Percentiles rank a stretch among this genome's conserved stretches.
These are phyloP conservation scores for Tringa solitaria DNA, from an alignment of 2,113 vertebrate species.

Conservation along the genomic window DNA sequence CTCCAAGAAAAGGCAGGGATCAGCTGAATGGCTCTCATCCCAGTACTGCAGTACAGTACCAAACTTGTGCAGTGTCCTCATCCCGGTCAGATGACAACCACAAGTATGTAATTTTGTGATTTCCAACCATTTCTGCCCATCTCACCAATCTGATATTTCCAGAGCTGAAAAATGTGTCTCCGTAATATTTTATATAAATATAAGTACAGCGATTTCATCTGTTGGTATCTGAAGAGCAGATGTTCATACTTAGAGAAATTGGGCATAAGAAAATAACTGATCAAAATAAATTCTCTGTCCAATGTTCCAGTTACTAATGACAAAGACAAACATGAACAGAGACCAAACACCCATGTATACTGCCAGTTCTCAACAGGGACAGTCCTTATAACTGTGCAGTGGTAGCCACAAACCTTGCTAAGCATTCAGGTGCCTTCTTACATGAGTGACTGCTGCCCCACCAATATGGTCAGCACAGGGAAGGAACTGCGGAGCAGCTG, in stretches of 20 bases:
- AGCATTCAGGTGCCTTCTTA: neutral
- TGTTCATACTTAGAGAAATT: neutral
- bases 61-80: neutral
- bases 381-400: neutral
- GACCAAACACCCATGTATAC: neutral
- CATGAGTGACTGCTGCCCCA: neutral
- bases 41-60: neutral
- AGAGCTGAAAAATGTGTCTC: neutral
- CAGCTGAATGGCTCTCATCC: neutral
- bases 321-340: neutral
- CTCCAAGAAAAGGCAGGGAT: neutral
- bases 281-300: neutral
- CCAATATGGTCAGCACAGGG: neutral
- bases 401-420: neutral
- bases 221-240: neutral
- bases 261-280: neutral
- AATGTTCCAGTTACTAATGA: neutral
- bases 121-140: neutral
- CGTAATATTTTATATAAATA: neutral
- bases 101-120: neutral
- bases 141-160: neutral
- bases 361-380: neutral
- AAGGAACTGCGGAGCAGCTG: neutral
- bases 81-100: neutral
- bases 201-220: neutral